Percentiles rank a stretch among this genome's conserved stretches.
Conservation (phyloP, 1,140 invertebrate genomes). For the Planococcus citri region DNA sequence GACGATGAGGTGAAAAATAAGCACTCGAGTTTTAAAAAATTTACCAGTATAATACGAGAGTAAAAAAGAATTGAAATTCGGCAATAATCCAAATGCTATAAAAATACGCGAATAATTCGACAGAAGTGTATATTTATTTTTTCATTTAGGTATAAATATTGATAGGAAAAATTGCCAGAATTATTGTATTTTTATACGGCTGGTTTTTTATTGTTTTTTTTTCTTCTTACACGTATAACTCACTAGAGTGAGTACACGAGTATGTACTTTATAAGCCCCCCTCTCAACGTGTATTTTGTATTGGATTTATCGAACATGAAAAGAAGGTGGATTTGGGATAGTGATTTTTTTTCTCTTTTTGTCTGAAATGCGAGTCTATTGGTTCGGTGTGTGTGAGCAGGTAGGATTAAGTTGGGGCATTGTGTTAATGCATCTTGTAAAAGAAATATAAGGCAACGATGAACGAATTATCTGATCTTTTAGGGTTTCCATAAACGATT, state of each 20-base stretch:
- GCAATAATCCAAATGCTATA: neutral
- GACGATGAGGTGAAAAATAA: no score
- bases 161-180: neutral
- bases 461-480: neutral
- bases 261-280: no score
- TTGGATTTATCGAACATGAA: no score
- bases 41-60: no score
- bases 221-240: no score
- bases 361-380: neutral
- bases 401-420: neutral
- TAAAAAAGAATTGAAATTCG: neutral
- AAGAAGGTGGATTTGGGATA: no score
- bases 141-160: slow-evolving; percentile 9
- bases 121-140: neutral
- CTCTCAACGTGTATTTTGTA: no score
- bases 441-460: neutral
- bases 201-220: neutral
- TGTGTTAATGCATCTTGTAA: neutral
- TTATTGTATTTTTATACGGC: neutral
- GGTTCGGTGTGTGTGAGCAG: neutral
- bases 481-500: neutral
- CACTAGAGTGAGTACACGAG: no score
- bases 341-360: no score
- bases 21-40: no score
- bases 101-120: neutral